Base-by-base conservation (phyloP, 2,797 vertebrate species). In the Cossypha heuglini region DNA sequence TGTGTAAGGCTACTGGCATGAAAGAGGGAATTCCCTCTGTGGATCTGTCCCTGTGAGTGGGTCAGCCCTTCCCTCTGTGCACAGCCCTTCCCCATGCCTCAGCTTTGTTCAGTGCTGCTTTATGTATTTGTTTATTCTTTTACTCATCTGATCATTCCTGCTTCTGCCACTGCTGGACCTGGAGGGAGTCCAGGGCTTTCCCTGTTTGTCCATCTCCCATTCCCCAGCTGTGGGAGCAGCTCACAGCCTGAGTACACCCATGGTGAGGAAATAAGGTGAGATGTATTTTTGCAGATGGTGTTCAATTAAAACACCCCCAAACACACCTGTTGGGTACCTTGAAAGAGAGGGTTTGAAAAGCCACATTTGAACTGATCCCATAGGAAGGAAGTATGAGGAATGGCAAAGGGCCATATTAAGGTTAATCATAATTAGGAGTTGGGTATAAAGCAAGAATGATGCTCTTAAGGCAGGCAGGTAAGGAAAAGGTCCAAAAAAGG, bases 171-270 rank as follows among this genome's bases (percentile, higher is more conserved):
- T 49, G 18, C 28, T 82, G 45, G 2, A 8, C 10, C 38, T 75
- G 52, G 24, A 46, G 35, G 33, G 33, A 0, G 0, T 45, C 37
- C 52, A 13, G 28, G 18, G 49, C 40, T n/a, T 49, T 74, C 35
- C 61, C 51, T 10, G 4, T 18, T 37, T 9, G 3, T 51, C 42
- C 54, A 13, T 37, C 38, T 54, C 33, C 18, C 38, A 38, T 57
- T 16, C 54, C 43, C 13, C 33, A 49, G 0, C 0, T 8, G 17
- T 37, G 28, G 62, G 48, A 81, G 57, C 38, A 73, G 55, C 43
- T 73, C 71, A 46, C 48, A 46, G 18, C 31, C 37, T 13, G 0
- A 10, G 37, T 28, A 45, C 35, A 48, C 20, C 40, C 9, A 1
- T 3, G 42, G 43, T 43, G 57, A 37, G 46, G 45, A 67, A 77